Evolutionary conservation across 30 jellyfish, hydroid and myxozoan genomes (phyloP).

Genomic region (Sanderia malayensis): DNA sequence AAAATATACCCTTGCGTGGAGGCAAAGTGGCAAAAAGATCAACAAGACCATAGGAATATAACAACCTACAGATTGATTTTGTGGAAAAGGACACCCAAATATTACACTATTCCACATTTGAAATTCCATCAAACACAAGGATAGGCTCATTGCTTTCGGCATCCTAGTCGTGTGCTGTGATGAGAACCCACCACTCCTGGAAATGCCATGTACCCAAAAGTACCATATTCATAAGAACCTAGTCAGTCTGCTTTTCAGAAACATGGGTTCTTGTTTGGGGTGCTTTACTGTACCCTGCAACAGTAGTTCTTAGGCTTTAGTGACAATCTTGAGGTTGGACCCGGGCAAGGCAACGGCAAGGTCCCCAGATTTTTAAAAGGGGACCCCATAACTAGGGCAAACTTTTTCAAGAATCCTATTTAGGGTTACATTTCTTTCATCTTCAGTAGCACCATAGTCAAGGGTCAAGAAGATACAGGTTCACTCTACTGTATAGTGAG

Average conservation of each 20-base stretch:
- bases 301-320: slow-evolving; percentile 1
- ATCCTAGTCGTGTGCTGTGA: too few relatives aligned
- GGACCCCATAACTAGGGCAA: background rate
- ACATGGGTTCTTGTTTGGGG: background rate
- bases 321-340: too few relatives aligned
- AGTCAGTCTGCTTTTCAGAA: slow-evolving; percentile 3
- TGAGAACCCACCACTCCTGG: too few relatives aligned
- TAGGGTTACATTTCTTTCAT: background rate
- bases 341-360: too few relatives aligned
- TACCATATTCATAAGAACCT: background rate
- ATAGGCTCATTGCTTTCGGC: too few relatives aligned
- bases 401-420: background rate
- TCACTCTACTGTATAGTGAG: background rate
- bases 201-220: too few relatives aligned
- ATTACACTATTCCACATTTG: too few relatives aligned
- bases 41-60: too few relatives aligned
- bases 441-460: background rate
- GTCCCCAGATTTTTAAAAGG: background rate
- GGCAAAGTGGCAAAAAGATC: background rate
- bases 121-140: too few relatives aligned
- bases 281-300: slow-evolving; percentile 1
- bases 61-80: too few relatives aligned
- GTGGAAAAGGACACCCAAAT: too few relatives aligned
- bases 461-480: background rate
- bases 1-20: background rate